phyloP scores from a whole-genome alignment of 2,113 vertebrate species.

The Phrynosoma platyrhinos region DNA sequence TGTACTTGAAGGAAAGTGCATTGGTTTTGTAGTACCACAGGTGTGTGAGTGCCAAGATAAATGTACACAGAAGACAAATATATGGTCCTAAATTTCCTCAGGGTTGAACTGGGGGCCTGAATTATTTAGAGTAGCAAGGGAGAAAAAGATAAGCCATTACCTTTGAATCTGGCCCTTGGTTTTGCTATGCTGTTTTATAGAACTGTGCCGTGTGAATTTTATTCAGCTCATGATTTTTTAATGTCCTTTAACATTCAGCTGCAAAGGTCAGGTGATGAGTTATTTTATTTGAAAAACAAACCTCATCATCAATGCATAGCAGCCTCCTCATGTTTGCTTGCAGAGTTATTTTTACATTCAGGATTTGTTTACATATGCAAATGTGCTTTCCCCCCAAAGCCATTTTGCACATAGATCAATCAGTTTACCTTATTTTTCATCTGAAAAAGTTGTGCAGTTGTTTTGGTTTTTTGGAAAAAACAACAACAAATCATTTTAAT shows the following conservation, averaged over 20 bases:
- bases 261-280: conserved; percentile 28
- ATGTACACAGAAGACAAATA: not conserved
- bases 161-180: not conserved
- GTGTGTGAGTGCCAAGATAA: too few relatives aligned
- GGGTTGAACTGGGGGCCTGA: not conserved
- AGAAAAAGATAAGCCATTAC: too few relatives aligned
- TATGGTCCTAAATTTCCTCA: not conserved
- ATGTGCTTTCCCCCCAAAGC: conserved; percentile 1
- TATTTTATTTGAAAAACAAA: conserved; percentile 47
- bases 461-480: conserved; percentile 22
- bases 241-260: conserved; percentile 29
- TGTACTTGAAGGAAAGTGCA: not conserved
- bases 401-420: conserved; percentile 16
- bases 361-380: conserved; percentile 25
- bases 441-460: not conserved
- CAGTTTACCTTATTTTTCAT: not conserved
- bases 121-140: not conserved
- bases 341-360: conserved; percentile 44
- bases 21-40: not conserved
- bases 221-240: not conserved
- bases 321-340: conserved; percentile 15
- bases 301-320: not conserved
- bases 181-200: not conserved
- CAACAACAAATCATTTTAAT: not conserved
- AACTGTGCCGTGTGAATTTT: not conserved